phyloP scores from a whole-genome alignment of 1,140 invertebrate species.

The Aricia agestis region DNA sequence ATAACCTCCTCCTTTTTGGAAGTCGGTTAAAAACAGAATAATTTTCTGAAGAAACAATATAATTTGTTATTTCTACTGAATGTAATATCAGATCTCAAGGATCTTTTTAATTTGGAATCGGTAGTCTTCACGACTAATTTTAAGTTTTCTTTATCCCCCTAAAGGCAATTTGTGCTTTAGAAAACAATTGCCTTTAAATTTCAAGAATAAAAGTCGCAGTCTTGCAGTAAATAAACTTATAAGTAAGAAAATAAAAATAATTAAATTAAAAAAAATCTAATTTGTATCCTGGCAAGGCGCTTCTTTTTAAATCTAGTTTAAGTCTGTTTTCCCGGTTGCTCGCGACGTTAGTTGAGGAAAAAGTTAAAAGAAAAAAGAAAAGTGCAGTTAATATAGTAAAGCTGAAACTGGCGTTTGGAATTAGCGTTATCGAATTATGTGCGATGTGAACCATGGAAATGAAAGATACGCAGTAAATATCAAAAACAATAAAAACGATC shows the following conservation, averaged over 20 bases:
- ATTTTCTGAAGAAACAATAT: too few relatives aligned
- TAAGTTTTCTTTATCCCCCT: too few relatives aligned
- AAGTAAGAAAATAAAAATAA: conserved; percentile 1
- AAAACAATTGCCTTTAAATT: too few relatives aligned
- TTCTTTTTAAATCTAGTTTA: conserved; percentile 4
- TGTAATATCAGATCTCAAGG: too few relatives aligned
- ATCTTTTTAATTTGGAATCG: too few relatives aligned
- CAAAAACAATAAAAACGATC: too few relatives aligned
- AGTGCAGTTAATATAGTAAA: not conserved
- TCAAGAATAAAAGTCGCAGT: not conserved
- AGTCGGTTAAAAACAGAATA: too few relatives aligned
- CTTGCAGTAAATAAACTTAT: not conserved
- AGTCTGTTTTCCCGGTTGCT: not conserved
- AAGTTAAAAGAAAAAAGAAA: not conserved
- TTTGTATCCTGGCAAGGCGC: not conserved
- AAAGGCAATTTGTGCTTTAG: too few relatives aligned
- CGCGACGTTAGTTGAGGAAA: not conserved
- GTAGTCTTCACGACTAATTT: too few relatives aligned
- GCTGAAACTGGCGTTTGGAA: not conserved
- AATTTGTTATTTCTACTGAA: too few relatives aligned
- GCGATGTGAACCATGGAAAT: not conserved
- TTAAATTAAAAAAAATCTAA: not conserved
- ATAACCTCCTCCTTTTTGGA: too few relatives aligned
- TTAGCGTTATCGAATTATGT: not conserved
- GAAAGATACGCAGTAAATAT: too few relatives aligned